phyloP scores from a whole-genome alignment of 1,140 invertebrate species.

The Drosophila nasuta region DNA sequence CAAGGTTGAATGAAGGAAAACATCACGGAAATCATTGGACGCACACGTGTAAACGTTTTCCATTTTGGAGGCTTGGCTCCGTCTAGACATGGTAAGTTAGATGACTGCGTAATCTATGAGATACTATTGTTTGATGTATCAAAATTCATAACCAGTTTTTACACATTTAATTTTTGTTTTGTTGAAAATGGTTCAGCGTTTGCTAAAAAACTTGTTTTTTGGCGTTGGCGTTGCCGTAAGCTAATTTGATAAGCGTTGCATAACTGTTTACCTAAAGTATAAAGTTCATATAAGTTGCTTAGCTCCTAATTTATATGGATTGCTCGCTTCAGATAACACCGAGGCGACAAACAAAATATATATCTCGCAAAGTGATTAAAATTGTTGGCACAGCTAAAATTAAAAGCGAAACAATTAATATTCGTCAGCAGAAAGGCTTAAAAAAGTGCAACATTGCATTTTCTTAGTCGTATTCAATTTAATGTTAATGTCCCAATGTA shows the following conservation, averaged over 20 bases:
- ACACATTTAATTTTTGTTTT: neutral
- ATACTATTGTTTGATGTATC: neutral
- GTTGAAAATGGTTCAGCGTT: constrained; percentile 6
- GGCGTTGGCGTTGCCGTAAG: constrained; percentile 10
- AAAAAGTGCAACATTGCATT: constrained; percentile 4
- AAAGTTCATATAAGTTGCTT: constrained; percentile 33
- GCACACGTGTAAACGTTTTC: constrained; percentile 46
- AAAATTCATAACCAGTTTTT: constrained; percentile 14
- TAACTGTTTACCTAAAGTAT: constrained; percentile 28
- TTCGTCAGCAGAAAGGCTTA: neutral
- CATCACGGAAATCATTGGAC: constrained; percentile 49
- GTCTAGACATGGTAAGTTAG: constrained; percentile 4
- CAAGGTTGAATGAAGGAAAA: constrained; percentile 71
- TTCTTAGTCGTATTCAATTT: neutral
- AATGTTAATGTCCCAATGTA: too few species aligned
- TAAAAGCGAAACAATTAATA: neutral
- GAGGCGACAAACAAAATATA: neutral
- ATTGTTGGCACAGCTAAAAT: neutral
- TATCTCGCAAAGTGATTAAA: constrained; percentile 5
- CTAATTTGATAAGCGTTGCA: constrained; percentile 25
- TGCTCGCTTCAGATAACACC: constrained; percentile 19
- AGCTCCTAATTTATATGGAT: constrained; percentile 2
- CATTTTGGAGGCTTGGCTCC: constrained; percentile 65
- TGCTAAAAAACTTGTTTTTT: constrained; percentile 44
- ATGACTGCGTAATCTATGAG: neutral